Evolutionary conservation across 2,797 vertebrate species (phyloP).

Genomic region (Bovichtus variegatus): DNA sequence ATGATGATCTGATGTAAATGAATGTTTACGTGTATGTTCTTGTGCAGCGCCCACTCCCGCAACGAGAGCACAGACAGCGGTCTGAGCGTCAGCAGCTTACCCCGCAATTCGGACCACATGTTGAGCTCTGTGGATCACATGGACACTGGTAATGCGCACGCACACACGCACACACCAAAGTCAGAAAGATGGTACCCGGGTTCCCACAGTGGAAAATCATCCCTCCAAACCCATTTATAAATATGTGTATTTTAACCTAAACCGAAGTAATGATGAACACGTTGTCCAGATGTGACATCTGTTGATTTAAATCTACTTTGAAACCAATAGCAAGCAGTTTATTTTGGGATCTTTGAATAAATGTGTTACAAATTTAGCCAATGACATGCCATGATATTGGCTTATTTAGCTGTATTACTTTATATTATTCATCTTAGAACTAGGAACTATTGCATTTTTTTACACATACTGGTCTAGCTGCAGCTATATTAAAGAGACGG

Average conservation of each 20-base stretch:
- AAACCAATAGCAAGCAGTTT: not conserved
- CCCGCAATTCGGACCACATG: constrained; percentile 94
- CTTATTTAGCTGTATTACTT: not conserved
- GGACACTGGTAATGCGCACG: constrained; percentile 89
- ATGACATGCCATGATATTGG: not conserved
- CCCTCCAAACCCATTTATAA: not conserved
- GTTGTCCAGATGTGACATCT: not conserved
- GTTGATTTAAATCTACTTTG: not conserved
- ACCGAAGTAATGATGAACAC: constrained; percentile 5
- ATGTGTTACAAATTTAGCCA: not conserved
- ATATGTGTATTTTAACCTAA: constrained; percentile 8
- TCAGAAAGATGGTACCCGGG: not conserved
- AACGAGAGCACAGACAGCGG: constrained; percentile 97
- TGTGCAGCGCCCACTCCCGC: constrained; percentile 92
- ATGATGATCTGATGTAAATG: constrained; percentile 1
- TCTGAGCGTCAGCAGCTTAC: constrained; percentile 95
- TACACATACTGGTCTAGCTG: not conserved
- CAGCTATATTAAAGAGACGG: not conserved
- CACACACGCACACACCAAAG: constrained; percentile 1
- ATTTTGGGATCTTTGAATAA: not conserved
- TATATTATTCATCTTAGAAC: not conserved
- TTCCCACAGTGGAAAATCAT: not conserved
- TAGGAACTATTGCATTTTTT: too few relatives aligned
- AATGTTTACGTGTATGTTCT: constrained; percentile 25
- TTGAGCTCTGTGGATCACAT: constrained; percentile 95